These are phyloP conservation scores for Denticeps clupeoides DNA, from an alignment of 2,797 vertebrate genomes.

Conservation along the genomic window DNA sequence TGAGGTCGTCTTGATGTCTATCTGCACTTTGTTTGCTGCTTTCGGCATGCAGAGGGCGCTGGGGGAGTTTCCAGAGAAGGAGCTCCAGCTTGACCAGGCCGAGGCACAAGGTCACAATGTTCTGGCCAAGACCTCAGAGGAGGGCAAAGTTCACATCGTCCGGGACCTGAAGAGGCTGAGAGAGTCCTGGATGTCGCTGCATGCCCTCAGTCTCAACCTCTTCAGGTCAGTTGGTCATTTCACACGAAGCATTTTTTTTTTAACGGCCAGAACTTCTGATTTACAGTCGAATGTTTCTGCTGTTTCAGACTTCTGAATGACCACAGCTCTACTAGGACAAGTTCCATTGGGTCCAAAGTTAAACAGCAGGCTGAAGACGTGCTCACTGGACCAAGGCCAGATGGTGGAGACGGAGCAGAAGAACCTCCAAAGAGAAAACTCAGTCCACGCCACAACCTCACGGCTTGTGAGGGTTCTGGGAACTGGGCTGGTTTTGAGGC, in stretches of 20 bases:
- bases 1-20: too few species aligned
- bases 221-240: slow-evolving; percentile 41
- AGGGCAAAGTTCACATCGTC: slow-evolving; percentile 62
- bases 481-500: slow-evolving; percentile 9
- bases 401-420: not conserved
- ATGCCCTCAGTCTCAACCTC: slow-evolving; percentile 47
- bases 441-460: not conserved
- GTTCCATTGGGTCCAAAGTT: not conserved
- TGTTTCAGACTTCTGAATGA: slow-evolving; percentile 42
- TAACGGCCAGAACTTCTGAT: not conserved
- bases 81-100: slow-evolving; percentile 67
- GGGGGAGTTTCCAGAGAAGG: slow-evolving; percentile 74
- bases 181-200: slow-evolving; percentile 60
- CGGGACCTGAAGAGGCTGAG: slow-evolving; percentile 62
- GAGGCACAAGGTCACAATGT: slow-evolving; percentile 62
- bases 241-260: not conserved
- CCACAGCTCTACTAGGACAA: slow-evolving; percentile 14
- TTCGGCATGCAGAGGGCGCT: slow-evolving; percentile 59
- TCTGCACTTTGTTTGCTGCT: too few species aligned
- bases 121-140: slow-evolving; percentile 64
- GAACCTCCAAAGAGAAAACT: not conserved
- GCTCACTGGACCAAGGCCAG: not conserved
- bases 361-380: not conserved
- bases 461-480: not conserved
- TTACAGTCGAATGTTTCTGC: too few species aligned